These are phyloP conservation scores for Phalacrocorax brasilianus DNA, from an alignment of 2,113 vertebrate species.

Conservation along the genomic window DNA sequence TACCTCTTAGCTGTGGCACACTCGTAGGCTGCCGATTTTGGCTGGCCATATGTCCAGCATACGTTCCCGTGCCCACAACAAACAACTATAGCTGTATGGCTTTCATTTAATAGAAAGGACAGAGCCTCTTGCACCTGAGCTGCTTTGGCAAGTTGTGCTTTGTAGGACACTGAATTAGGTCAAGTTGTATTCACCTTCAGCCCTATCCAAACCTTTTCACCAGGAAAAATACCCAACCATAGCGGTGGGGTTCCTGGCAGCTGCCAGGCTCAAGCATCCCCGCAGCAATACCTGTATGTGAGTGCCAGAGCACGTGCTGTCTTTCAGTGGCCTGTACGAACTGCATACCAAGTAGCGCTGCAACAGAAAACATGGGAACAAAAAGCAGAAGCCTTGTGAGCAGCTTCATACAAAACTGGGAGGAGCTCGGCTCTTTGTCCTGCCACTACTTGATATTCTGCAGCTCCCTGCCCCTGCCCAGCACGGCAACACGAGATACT, in stretches of 20 bases:
- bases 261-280: background rate
- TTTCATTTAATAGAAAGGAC: background rate
- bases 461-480: background rate
- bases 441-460: background rate
- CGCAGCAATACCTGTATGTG: background rate
- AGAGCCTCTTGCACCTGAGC: background rate
- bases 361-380: background rate
- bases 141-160: background rate
- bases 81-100: too few relatives aligned
- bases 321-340: background rate
- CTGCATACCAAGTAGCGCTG: background rate
- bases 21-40: background rate
- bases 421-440: background rate
- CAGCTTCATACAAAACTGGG: background rate
- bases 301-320: background rate
- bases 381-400: background rate
- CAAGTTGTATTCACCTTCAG: background rate
- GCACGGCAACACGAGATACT: accelerated
- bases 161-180: accelerated
- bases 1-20: accelerated
- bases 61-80: background rate
- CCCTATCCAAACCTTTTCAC: background rate
- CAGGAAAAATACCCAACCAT: background rate
- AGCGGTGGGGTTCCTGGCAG: background rate
- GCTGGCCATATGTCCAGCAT: background rate